Base-by-base conservation (phyloP, 2,888 invertebrate species). In the Plemyria rubiginata region DNA sequence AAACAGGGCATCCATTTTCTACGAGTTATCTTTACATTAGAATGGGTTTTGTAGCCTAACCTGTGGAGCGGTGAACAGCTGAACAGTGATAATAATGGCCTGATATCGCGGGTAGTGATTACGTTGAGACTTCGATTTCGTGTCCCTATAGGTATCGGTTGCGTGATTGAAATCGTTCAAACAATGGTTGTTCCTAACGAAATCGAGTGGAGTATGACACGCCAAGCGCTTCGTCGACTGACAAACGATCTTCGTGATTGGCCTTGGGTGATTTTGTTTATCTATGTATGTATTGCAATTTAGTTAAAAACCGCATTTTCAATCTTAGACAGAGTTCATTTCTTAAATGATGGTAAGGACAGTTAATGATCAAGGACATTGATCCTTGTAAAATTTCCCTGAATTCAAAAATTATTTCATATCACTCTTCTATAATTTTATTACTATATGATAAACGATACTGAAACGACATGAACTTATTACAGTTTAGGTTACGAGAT, bases 181-280 rank as follows among this genome's bases (percentile, higher is more conserved):
- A 80, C 70, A 78, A 70, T 77, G 75, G 76, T 78, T 75, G 81
- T 79, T 81, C 77, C 76, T 80, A 85, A 84, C 83, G 78, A 81
- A 76, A 79, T 87, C 79, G 81, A 87, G 87, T 87, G 82, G 78
- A 80, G 82, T 80, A 83, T 79, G 79, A 86, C 88, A 88, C 84
- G 87, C 84, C 79, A 86, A 82, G 76, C 80, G 78, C 81, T 81
- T 78, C 83, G 84, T 83, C 74, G 79, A 83, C 81, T 82, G 84
- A 84, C 82, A 84, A 86, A 86, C 80, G 81, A 77, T 76, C 70
- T 79, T 80, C 73, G 76, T 78, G 82, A 84, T 85, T 85, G 82
- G 77, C 82, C 81, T 79, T 83, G 77, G 70, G 70, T 67, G 62
- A 75, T 76, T 78, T 78, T 70, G 70, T 75, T 73, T 80, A 74